Percentiles rank a stretch among this genome's conserved stretches.
phyloP scores from a whole-genome alignment of 2,113 vertebrate genomes.

The Cryptomyrus ogoouensis region DNA sequence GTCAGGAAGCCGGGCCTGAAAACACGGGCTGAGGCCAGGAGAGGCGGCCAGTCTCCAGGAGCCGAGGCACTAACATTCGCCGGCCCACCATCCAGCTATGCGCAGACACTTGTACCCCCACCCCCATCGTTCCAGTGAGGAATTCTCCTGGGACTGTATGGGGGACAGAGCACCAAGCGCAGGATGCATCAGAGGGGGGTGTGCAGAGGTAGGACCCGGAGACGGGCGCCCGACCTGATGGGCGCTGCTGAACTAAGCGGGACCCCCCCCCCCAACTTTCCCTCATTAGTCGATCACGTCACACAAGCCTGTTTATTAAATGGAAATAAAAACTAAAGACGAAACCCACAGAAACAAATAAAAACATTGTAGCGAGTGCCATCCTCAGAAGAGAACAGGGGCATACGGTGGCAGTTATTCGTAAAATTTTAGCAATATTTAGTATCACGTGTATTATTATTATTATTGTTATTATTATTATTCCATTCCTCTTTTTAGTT shows the following conservation, averaged over 20 bases:
- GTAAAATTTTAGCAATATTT: background rate
- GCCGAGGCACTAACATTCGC: too few relatives aligned
- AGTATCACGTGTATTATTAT: background rate
- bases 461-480: background rate
- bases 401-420: background rate
- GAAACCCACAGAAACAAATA: background rate
- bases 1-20: slow-evolving; percentile 64
- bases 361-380: background rate
- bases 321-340: background rate
- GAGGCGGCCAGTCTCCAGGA: background rate
- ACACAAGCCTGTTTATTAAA: background rate
- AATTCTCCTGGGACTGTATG: background rate
- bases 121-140: background rate
- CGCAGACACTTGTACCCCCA: background rate
- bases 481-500: too few relatives aligned
- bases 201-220: background rate
- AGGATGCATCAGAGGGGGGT: background rate
- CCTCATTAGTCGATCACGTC: background rate
- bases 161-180: background rate
- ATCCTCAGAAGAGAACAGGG: background rate
- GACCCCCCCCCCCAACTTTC: background rate
- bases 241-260: background rate
- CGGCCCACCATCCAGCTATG: too few relatives aligned
- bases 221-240: background rate
- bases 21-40: background rate